These are phyloP conservation scores for Hephaestus fuliginosus DNA, from an alignment of 2,797 vertebrate species.

Conservation along the genomic window DNA sequence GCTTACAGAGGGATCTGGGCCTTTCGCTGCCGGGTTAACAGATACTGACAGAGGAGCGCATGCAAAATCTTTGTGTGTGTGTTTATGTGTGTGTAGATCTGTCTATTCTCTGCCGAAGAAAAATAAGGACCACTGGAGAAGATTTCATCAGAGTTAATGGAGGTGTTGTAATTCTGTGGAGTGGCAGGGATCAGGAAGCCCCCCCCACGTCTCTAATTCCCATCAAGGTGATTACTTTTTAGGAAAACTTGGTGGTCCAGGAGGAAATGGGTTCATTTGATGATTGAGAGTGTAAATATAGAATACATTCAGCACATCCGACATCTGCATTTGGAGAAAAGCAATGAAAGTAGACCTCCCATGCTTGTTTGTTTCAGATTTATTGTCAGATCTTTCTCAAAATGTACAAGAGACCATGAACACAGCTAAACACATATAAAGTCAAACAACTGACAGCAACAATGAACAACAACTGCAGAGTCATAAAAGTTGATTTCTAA, in stretches of 20 bases:
- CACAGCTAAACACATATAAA: too few relatives aligned
- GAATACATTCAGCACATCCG: not conserved
- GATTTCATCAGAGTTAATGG: slow-evolving; percentile 35
- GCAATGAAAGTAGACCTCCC: not conserved
- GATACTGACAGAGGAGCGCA: slow-evolving; percentile 44
- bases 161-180: slow-evolving; percentile 42
- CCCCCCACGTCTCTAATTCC: slow-evolving; percentile 4
- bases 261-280: slow-evolving; percentile 24
- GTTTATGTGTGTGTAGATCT: slow-evolving; percentile 25
- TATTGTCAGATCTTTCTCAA: not conserved
- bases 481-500: not conserved
- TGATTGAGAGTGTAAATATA: slow-evolving; percentile 3
- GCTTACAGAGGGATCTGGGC: slow-evolving; percentile 80
- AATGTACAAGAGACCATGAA: not conserved
- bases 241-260: slow-evolving; percentile 39
- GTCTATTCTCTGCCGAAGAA: not conserved
- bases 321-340: not conserved
- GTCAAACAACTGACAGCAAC: not conserved
- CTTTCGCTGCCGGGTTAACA: slow-evolving; percentile 70
- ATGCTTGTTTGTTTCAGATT: not conserved
- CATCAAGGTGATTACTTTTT: slow-evolving; percentile 58
- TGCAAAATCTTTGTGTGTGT: slow-evolving; percentile 12
- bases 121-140: too few relatives aligned
- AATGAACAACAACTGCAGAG: not conserved
- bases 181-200: slow-evolving; percentile 40